Conservation (phyloP, 2,797 vertebrate genomes). For the Dryobates pubescens region DNA sequence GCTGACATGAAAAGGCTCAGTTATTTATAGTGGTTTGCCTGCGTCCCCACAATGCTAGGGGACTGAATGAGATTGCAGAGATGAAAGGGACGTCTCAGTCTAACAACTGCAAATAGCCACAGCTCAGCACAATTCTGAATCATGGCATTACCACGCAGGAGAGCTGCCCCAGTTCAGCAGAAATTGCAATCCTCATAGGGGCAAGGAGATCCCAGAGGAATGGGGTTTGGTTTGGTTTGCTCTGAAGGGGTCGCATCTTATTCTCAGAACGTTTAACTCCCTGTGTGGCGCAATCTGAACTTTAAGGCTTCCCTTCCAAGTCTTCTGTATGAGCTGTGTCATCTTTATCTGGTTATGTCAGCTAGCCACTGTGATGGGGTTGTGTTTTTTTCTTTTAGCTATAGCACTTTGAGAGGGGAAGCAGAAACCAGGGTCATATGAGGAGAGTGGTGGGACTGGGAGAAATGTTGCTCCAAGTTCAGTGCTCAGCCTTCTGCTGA, state of each 20-base stretch:
- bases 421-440: neutral
- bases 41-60: neutral
- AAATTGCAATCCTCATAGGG: neutral
- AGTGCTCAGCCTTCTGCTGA: neutral
- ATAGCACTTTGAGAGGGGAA: conserved; percentile 17
- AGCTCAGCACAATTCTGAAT: conserved; percentile 18
- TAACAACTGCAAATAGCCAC: conserved; percentile 34
- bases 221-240: neutral
- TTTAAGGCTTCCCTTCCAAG: conserved; percentile 15
- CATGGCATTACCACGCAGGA: neutral
- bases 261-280: neutral
- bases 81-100: conserved; percentile 45
- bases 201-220: neutral
- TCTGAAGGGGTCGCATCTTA: neutral
- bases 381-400: conserved; percentile 27
- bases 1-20: conserved; percentile 61
- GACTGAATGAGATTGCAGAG: conserved; percentile 54
- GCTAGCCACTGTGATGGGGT: neutral
- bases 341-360: conserved; percentile 46
- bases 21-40: conserved; percentile 45
- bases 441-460: neutral
- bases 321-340: neutral
- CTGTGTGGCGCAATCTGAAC: neutral
- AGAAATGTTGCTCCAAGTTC: neutral
- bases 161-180: neutral